Percentiles rank a stretch among this genome's conserved stretches.
Conservation (phyloP, 2,113 vertebrate genomes). For the Chlorodrepanis virens region DNA sequence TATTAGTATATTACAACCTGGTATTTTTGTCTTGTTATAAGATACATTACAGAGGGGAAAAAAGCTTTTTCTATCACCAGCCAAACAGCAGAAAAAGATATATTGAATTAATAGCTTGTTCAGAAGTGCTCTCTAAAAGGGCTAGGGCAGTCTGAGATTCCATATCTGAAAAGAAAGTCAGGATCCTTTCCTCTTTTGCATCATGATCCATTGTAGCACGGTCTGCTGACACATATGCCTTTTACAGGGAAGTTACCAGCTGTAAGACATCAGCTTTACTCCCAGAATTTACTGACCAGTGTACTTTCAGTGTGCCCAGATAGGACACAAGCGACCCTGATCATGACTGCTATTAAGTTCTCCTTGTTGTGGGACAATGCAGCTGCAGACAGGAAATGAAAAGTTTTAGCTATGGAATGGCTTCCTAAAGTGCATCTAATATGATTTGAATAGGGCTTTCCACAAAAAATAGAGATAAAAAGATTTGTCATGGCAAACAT, state of each 20-base stretch:
- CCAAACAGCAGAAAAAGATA: neutral
- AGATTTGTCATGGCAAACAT: neutral
- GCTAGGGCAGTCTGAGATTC: neutral
- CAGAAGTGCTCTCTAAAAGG: neutral
- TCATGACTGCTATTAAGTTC: neutral
- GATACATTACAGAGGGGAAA: rapidly evolving
- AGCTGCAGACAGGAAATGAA: neutral
- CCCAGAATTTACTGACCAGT: neutral
- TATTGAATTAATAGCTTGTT: neutral
- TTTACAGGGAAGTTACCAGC: neutral
- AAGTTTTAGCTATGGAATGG: neutral
- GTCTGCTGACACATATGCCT: neutral
- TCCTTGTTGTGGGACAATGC: neutral
- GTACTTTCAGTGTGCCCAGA: too few species aligned
- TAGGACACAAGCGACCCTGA: neutral
- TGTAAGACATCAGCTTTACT: rapidly evolving
- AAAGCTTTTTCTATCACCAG: neutral
- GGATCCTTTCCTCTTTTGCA: neutral
- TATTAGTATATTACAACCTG: neutral
- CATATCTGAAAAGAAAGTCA: rapidly evolving
- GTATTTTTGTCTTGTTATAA: neutral
- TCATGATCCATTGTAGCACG: rapidly evolving
- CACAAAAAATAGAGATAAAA: neutral
- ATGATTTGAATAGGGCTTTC: neutral
- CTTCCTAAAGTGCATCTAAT: neutral